These are phyloP conservation scores for Axea sp. DNA, from an alignment of 2,888 invertebrate genomes.

Conservation along the genomic window DNA sequence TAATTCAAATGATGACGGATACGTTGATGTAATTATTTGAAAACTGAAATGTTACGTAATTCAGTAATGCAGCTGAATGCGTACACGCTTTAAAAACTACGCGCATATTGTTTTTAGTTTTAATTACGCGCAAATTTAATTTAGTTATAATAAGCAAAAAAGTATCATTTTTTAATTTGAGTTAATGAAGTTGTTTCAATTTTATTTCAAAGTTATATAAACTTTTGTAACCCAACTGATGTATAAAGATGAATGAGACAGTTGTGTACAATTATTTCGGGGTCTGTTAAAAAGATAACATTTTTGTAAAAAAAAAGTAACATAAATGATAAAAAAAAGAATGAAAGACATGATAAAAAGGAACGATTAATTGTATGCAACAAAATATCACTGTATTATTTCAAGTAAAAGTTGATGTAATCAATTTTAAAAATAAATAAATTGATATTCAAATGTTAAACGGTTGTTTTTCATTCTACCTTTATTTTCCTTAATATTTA, in stretches of 20 bases:
- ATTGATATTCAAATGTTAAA: slow-evolving; percentile 52
- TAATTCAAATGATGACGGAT: slow-evolving; percentile 40
- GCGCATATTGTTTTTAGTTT: slow-evolving; percentile 15
- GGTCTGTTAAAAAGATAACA: neutral
- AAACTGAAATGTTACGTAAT: slow-evolving; percentile 14
- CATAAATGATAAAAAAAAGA: slow-evolving; percentile 17
- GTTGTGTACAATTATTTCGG: slow-evolving; percentile 16
- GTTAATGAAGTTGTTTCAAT: neutral
- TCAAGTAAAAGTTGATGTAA: slow-evolving; percentile 39
- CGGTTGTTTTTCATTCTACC: slow-evolving; percentile 22
- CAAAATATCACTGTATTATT: slow-evolving; percentile 33
- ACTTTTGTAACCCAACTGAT: too few species aligned
- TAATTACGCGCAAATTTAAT: too few species aligned
- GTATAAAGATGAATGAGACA: neutral
- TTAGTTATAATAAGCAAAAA: neutral
- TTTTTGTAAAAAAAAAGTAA: slow-evolving; percentile 27
- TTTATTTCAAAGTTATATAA: slow-evolving; percentile 11
- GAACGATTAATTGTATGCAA: slow-evolving; percentile 45
- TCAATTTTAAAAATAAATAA: slow-evolving; percentile 44
- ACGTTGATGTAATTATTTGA: slow-evolving; percentile 47
- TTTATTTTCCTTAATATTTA: neutral
- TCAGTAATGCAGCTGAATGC: slow-evolving; percentile 11
- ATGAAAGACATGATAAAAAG: too few species aligned
- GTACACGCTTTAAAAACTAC: slow-evolving; percentile 14
- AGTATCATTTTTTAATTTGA: neutral